Evolutionary conservation across 1,140 invertebrate genomes (phyloP).

Genomic region (Uloborus diversus): DNA sequence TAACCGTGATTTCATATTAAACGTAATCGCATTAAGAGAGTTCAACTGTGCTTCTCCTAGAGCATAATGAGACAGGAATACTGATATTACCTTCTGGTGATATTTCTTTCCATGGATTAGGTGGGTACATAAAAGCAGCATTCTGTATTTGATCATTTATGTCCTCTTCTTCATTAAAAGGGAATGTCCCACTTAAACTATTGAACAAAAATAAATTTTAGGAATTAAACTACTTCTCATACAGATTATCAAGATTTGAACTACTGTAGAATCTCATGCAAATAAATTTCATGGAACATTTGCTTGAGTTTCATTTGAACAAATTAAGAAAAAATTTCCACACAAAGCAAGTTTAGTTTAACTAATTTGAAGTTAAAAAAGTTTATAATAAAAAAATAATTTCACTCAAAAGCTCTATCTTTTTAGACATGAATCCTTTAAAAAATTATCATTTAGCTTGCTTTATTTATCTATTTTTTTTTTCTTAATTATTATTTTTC

Average conservation of each 20-base stretch:
- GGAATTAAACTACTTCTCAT: neutral
- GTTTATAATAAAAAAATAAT: conserved; percentile 3
- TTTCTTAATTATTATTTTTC: too few relatives aligned
- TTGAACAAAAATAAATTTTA: neutral
- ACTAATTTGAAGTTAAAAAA: too few relatives aligned
- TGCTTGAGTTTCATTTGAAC: neutral
- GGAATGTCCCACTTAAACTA: conserved; percentile 93
- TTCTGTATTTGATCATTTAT: conserved; percentile 99
- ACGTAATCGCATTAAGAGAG: too few relatives aligned
- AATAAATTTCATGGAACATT: neutral
- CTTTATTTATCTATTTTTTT: too few relatives aligned
- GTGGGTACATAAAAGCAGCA: conserved; percentile 99
- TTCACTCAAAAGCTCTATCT: too few relatives aligned
- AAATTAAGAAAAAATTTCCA: neutral
- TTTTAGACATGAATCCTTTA: too few relatives aligned
- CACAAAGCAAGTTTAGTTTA: neutral
- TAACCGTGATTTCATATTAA: too few relatives aligned
- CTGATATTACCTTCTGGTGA: conserved; percentile 75
- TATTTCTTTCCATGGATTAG: conserved; percentile 97
- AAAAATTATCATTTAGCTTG: too few relatives aligned
- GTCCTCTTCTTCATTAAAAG: conserved; percentile 99
- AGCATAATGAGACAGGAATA: too few relatives aligned
- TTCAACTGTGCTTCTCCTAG: too few relatives aligned
- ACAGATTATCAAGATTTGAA: neutral
- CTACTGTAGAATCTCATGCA: neutral